Percentiles rank a stretch among this genome's conserved stretches.
Conservation (phyloP, 1,140 invertebrate genomes). For the Daktulosphaira vitifoliae region DNA sequence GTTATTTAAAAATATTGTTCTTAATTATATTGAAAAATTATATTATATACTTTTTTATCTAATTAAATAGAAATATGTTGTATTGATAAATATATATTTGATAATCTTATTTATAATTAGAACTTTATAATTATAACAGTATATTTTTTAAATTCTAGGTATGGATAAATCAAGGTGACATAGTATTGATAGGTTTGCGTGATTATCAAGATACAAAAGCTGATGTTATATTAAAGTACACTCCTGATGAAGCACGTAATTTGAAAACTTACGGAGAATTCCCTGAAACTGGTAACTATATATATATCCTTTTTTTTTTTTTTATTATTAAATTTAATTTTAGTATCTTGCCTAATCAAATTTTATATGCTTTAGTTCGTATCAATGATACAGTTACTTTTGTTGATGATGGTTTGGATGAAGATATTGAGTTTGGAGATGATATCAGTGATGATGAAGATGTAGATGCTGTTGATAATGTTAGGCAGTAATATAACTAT, state of each 20-base stretch:
- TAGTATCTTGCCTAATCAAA: slow-evolving; percentile 4
- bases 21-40: no score
- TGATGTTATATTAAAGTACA: slow-evolving; percentile 99
- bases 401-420: slow-evolving; percentile 85
- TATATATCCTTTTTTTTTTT: slow-evolving; percentile 43
- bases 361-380: slow-evolving; percentile 53
- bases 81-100: no score
- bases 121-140: no score
- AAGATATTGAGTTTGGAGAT: slow-evolving; percentile 90
- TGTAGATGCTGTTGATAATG: slow-evolving; percentile 61
- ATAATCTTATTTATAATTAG: no score
- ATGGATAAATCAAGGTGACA: slow-evolving; percentile 99
- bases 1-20: no score
- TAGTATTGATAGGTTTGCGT: slow-evolving; percentile 89
- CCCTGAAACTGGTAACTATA: slow-evolving; percentile 64
- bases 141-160: no score
- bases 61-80: no score
- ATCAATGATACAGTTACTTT: slow-evolving; percentile 91
- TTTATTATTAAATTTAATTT: neutral
- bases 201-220: slow-evolving; percentile 99
- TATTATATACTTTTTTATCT: no score
- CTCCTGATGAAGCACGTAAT: slow-evolving; percentile 96
- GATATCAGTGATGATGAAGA: slow-evolving; percentile 81
- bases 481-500: slow-evolving; percentile 43
- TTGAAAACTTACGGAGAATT: slow-evolving; percentile 98